Conservation (phyloP, 2,113 vertebrate species). For the Falcunculus frontatus region DNA sequence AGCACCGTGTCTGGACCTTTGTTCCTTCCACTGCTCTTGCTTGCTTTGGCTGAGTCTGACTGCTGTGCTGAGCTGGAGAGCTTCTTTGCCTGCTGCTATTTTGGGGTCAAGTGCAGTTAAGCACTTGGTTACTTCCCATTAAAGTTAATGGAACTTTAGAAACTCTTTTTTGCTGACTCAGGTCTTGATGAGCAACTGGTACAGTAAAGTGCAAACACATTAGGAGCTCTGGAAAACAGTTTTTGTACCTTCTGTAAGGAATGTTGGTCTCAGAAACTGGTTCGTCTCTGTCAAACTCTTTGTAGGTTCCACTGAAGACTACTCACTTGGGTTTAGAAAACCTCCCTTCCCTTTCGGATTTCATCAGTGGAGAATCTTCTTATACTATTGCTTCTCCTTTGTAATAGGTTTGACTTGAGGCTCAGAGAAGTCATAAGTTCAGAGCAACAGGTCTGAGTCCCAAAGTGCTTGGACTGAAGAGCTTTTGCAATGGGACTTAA, state of each 20-base stretch:
- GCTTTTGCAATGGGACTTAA: background rate
- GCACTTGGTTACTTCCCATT: constrained; percentile 8
- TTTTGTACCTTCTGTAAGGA: background rate
- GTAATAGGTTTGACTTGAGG: background rate
- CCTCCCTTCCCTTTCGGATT: background rate
- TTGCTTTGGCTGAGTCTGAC: background rate
- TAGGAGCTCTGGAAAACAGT: background rate
- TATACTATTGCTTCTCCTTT: background rate
- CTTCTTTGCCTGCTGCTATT: constrained; percentile 27
- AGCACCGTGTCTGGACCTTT: background rate
- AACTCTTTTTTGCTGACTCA: constrained; percentile 1
- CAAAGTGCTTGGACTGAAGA: background rate
- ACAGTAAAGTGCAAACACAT: background rate
- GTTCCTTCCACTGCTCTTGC: background rate
- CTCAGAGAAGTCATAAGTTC: background rate
- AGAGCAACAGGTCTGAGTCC: background rate
- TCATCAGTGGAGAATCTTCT: background rate
- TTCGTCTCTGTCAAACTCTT: background rate
- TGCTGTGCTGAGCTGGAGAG: background rate
- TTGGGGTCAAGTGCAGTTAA: background rate
- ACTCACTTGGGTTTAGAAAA: background rate
- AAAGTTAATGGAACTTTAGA: constrained; percentile 1
- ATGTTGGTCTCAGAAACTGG: background rate
- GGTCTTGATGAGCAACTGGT: background rate
- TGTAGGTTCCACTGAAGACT: background rate